Percentiles rank a stretch among this genome's conserved stretches.
Conservation (phyloP, 2,113 vertebrate genomes). For the Bagarius yarrelli region DNA sequence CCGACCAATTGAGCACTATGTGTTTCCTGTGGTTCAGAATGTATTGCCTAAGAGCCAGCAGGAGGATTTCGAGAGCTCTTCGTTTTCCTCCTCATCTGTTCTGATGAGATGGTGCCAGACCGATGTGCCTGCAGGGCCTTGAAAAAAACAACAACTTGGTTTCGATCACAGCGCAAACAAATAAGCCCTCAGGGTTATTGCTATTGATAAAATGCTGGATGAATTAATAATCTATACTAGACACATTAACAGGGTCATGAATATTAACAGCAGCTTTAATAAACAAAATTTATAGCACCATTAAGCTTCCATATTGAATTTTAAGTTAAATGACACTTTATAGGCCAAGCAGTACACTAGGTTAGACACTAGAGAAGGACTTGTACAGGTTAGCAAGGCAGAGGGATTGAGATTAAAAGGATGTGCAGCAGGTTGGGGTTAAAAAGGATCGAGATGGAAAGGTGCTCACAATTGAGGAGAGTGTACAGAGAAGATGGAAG, state of each 20-base stretch:
- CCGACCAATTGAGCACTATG: conserved; percentile 8
- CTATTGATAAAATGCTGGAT: background rate
- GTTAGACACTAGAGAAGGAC: too few species aligned
- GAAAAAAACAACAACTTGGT: background rate
- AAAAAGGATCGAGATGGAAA: too few species aligned
- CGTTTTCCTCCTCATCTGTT: background rate
- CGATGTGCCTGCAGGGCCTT: conserved; percentile 6
- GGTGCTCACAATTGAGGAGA: too few species aligned
- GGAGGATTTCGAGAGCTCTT: conserved; percentile 30
- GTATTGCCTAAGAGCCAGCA: conserved; percentile 17
- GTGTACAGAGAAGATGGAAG: too few species aligned
- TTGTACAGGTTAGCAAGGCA: too few species aligned
- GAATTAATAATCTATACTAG: background rate
- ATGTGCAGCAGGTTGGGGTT: too few species aligned
- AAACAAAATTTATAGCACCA: background rate
- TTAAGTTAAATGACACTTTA: too few species aligned
- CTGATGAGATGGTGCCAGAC: conserved; percentile 33
- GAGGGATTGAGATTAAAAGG: too few species aligned
- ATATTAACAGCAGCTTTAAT: background rate
- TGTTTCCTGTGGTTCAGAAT: conserved; percentile 5
- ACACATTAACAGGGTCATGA: background rate
- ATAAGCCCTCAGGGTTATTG: background rate
- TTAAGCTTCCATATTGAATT: too few species aligned
- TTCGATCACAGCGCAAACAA: background rate
- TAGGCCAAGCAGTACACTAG: too few species aligned